These are phyloP conservation scores for Sander vitreus DNA, from an alignment of 2,113 vertebrate genomes.

Conservation along the genomic window DNA sequence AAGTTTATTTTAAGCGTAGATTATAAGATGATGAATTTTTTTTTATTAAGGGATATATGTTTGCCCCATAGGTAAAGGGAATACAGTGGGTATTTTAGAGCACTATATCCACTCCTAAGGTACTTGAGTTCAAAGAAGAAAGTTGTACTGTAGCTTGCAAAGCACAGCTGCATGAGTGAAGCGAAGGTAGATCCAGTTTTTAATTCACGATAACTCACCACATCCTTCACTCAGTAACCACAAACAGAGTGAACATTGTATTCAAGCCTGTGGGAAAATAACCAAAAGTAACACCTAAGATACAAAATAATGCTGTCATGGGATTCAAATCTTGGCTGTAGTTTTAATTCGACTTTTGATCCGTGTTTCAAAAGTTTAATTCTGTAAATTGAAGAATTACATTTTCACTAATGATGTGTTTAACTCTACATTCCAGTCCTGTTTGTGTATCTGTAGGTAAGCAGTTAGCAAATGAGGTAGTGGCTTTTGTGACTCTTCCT, in stretches of 20 bases:
- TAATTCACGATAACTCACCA: conserved; percentile 38
- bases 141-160: conserved; percentile 14
- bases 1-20: neutral
- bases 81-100: neutral
- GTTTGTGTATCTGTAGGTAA: neutral
- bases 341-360: neutral
- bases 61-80: neutral
- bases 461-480: conserved; percentile 20
- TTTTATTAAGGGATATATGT: neutral
- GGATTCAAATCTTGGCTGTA: neutral
- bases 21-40: neutral
- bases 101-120: neutral
- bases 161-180: conserved; percentile 24
- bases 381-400: neutral
- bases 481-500: conserved; percentile 25
- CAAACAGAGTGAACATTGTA: conserved; percentile 25
- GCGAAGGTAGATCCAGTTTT: conserved; percentile 1
- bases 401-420: neutral
- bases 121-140: conserved; percentile 5
- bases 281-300: neutral
- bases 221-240: conserved; percentile 56
- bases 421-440: neutral
- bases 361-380: neutral
- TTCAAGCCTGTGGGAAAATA: conserved; percentile 46
- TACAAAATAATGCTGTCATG: neutral